Percentiles rank a stretch among this genome's conserved stretches.
phyloP scores from a whole-genome alignment of 2,113 vertebrate genomes.

The Gallinago undulata region DNA sequence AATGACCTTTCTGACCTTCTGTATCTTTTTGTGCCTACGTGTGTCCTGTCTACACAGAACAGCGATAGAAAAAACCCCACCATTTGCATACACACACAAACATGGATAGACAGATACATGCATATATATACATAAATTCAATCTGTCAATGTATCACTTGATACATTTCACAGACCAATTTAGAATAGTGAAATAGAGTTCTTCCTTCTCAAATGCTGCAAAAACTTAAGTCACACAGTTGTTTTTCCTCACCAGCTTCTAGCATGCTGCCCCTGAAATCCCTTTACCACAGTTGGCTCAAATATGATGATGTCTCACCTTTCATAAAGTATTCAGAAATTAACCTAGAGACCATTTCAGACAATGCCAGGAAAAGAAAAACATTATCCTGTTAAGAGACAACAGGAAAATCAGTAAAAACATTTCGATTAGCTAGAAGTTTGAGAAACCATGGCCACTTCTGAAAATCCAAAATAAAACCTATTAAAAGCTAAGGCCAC shows the following conservation, averaged over 20 bases:
- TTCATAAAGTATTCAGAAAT: background rate
- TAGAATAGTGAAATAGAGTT: background rate
- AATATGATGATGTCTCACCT: background rate
- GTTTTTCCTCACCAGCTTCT: background rate
- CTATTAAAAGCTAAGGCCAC: background rate
- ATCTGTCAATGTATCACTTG: background rate
- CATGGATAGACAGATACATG: accelerated
- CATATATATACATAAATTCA: background rate
- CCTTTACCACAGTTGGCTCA: background rate
- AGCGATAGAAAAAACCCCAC: accelerated
- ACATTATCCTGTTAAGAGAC: background rate
- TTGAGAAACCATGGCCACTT: background rate
- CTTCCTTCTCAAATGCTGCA: background rate
- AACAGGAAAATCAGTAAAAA: background rate
- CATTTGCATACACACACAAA: background rate
- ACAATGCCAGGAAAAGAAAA: background rate
- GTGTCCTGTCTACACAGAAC: background rate
- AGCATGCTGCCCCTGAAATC: background rate
- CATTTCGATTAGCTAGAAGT: background rate
- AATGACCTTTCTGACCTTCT: background rate
- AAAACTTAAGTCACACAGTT: background rate
- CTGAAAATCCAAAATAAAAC: background rate
- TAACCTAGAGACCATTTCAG: background rate
- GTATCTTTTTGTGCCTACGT: background rate
- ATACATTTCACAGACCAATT: background rate